Evolutionary conservation across 1,140 invertebrate genomes (phyloP), one percentile per base, ranked within the genome.

Genomic region (Lamellibrachia luymesi): DNA sequence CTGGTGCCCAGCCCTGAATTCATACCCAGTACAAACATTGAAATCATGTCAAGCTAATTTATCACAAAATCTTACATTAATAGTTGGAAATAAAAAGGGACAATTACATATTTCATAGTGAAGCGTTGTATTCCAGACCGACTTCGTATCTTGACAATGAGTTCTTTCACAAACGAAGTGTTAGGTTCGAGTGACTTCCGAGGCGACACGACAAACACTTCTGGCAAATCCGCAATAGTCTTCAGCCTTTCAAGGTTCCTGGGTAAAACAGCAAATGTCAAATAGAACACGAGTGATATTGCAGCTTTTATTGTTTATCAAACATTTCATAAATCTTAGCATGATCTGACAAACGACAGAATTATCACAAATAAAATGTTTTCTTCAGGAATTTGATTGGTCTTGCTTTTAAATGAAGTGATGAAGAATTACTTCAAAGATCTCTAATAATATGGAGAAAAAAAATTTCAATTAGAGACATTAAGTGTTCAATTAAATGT

Each of bases 61-160:
- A 80, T 17, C 64, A 8, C 64, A 80, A 80, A 22, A 80, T 80
- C 7, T 80, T 10, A 22, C 64, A 38, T 38, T 38, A 38, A 38
- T 38, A 80, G 8, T 50, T 27, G 7, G 5, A 56, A 92, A 6
- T 52, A 38, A 51, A 25, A 52, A 25, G 4, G 22, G 10, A 49
- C 8, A 92, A 17, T 92, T 52, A 92, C 92, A 25, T 51, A 50
- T 64, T 92, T 92, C 50, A 92, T 50, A 13, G n/a, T 51, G 56
- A 92, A 92, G 17, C 92, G 49, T n/a, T 92, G 92, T 38, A 92
- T 64, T n/a, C 92, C 92, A 25, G 50, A 8, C 25, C 49, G 51
- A 50, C 50, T 51, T 5, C 92, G 51, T 10, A 92, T 22, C n/a
- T 92, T 92, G 5, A 92, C 51, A 22, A 92, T 56, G 8, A 92